Evolutionary conservation across 2,113 vertebrate genomes (phyloP).

Genomic region (Cyphomyrus plagiostoma): DNA sequence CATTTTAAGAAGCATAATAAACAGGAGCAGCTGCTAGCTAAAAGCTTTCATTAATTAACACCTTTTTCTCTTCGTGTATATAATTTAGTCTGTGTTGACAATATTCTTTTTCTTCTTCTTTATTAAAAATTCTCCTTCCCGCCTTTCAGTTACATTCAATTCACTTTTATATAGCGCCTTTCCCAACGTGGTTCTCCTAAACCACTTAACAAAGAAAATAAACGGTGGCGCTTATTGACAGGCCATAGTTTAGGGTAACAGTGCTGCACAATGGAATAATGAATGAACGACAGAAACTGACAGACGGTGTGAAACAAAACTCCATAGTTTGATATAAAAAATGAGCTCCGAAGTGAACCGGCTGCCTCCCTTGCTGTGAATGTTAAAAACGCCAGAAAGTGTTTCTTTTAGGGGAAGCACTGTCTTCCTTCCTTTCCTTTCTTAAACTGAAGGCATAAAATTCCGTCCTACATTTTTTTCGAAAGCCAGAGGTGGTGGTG

Average conservation of each 20-base stretch:
- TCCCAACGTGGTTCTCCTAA: slow-evolving; percentile 22
- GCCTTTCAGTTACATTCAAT: slow-evolving; percentile 26
- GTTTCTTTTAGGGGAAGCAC: background rate
- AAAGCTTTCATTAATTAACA: slow-evolving; percentile 60
- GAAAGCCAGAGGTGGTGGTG: background rate
- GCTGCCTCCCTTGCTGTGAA: background rate
- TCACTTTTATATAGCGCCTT: background rate
- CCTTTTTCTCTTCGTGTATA: slow-evolving; percentile 53
- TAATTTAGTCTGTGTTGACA: slow-evolving; percentile 59
- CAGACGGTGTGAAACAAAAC: background rate
- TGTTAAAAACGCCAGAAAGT: background rate
- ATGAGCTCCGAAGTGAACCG: background rate
- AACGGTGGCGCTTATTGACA: background rate
- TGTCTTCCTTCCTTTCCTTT: background rate
- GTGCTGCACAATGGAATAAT: background rate
- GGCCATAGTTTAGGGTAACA: background rate
- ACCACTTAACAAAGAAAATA: background rate
- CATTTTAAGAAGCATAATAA: slow-evolving; percentile 48
- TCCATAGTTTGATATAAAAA: background rate
- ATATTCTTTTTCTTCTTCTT: slow-evolving; percentile 51
- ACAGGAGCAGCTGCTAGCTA: slow-evolving; percentile 61
- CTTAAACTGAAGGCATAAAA: background rate
- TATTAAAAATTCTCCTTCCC: slow-evolving; percentile 59
- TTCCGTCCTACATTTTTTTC: background rate
- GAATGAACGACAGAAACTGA: background rate